A percentile compares a stretch with the other conserved stretches of the same genome.
phyloP scores from a whole-genome alignment of 1,140 invertebrate species.

The Macrocentrus cingulum region DNA sequence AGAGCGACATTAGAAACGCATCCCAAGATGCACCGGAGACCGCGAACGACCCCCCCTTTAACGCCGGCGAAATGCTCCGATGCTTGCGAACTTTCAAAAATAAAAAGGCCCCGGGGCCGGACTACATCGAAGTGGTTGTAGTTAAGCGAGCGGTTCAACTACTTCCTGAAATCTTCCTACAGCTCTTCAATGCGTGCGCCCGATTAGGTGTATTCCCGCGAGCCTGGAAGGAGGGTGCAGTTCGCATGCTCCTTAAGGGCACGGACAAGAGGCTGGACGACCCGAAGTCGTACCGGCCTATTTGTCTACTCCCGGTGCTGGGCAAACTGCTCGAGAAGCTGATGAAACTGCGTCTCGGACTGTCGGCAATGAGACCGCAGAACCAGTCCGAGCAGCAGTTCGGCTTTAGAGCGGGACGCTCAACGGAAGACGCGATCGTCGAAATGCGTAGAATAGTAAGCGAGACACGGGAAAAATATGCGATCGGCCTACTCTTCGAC shows the following conservation, averaged over 20 bases:
- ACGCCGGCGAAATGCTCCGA: too few species aligned
- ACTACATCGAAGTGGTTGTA: slow-evolving; percentile 33
- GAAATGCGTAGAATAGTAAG: neutral
- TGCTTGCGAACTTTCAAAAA: slow-evolving; percentile 4
- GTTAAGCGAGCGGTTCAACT: slow-evolving; percentile 27
- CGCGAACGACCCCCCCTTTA: too few species aligned
- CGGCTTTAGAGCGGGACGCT: slow-evolving; percentile 35
- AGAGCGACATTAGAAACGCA: too few species aligned
- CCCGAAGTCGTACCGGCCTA: slow-evolving; percentile 45
- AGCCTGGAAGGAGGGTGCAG: slow-evolving; percentile 45
- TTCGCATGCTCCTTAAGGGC: slow-evolving; percentile 43
- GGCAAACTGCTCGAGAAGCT: slow-evolving; percentile 51
- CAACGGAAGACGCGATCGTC: slow-evolving; percentile 48
- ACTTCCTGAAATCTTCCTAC: slow-evolving; percentile 21
- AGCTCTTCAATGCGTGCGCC: slow-evolving; percentile 35
- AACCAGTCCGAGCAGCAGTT: slow-evolving; percentile 43
- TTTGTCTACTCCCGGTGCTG: slow-evolving; percentile 48
- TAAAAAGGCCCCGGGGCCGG: slow-evolving; percentile 40
- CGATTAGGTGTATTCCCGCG: slow-evolving; percentile 39
- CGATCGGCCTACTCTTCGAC: slow-evolving; percentile 45
- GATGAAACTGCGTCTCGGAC: slow-evolving; percentile 35
- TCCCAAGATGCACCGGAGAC: too few species aligned
- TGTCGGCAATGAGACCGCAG: slow-evolving; percentile 41
- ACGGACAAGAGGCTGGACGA: slow-evolving; percentile 38
- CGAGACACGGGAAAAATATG: slow-evolving; percentile 32